Evolutionary conservation across 2,797 vertebrate species (phyloP).

Genomic region (Orestias chungarensis): DNA sequence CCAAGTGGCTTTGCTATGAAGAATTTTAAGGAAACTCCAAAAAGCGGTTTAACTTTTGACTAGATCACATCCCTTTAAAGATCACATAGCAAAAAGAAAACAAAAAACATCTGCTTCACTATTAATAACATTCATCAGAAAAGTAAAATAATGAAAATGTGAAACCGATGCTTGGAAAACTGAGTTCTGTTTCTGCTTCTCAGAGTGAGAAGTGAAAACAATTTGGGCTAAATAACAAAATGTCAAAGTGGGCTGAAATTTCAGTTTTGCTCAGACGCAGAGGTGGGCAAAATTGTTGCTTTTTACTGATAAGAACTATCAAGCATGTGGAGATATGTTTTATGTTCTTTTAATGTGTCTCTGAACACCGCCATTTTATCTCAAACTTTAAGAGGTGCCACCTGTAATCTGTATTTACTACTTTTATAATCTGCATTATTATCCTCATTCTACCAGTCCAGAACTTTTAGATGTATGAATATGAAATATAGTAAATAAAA

Average conservation of each 20-base stretch:
- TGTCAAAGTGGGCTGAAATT: background rate
- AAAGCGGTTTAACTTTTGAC: background rate
- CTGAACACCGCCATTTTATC: background rate
- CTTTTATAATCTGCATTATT: background rate
- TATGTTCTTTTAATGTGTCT: background rate
- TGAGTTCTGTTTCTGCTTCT: slow-evolving; percentile 10
- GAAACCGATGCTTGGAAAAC: slow-evolving; percentile 16
- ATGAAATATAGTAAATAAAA: background rate
- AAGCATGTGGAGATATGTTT: too few species aligned
- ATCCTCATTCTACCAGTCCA: background rate
- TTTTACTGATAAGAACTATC: background rate
- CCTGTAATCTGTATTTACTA: background rate
- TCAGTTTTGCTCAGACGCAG: background rate
- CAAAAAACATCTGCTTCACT: background rate
- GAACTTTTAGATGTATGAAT: background rate
- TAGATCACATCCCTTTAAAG: background rate
- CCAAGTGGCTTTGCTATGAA: background rate
- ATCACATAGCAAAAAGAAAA: background rate
- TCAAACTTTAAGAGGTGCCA: background rate
- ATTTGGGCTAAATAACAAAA: background rate
- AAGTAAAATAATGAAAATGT: background rate
- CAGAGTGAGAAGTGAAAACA: slow-evolving; percentile 20
- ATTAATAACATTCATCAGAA: background rate
- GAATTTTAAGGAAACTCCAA: background rate
- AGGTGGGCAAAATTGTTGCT: background rate